A percentile compares a stretch with the other conserved stretches of the same genome.
Conservation (phyloP, 1,140 invertebrate genomes). For the Apis laboriosa region DNA sequence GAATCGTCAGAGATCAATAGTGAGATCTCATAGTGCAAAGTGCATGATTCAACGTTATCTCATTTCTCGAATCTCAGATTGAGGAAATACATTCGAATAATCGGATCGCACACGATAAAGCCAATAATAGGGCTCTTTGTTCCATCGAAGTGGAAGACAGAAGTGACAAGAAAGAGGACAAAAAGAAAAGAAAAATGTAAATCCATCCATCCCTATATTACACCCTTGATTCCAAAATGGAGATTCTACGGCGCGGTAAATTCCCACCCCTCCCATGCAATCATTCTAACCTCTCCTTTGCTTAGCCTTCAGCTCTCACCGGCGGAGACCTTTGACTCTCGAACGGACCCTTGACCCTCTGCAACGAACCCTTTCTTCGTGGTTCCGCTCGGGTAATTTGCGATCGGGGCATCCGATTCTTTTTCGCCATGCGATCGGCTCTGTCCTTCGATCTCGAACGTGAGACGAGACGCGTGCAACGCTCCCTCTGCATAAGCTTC, state of each 20-base stretch:
- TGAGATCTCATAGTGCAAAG: too few species aligned
- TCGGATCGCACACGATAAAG: too few species aligned
- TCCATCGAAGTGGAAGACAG: background rate
- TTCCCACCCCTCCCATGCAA: conserved; percentile 55
- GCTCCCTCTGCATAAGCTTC: background rate
- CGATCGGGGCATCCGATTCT: conserved; percentile 40
- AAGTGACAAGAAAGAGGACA: background rate
- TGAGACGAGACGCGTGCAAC: background rate
- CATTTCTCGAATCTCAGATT: too few species aligned
- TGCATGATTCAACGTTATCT: too few species aligned
- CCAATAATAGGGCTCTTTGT: background rate
- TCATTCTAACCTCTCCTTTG: conserved; percentile 57
- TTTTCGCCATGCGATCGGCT: conserved; percentile 31
- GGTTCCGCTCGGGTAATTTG: conserved; percentile 54
- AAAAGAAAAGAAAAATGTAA: background rate
- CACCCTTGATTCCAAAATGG: conserved; percentile 27
- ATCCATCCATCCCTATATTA: conserved; percentile 14
- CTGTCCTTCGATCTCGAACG: conserved; percentile 34
- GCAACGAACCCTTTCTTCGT: background rate
- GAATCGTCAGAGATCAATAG: too few species aligned
- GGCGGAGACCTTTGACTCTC: conserved; percentile 53
- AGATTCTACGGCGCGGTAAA: conserved; percentile 45
- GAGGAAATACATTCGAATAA: too few species aligned
- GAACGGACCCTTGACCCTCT: conserved; percentile 13
- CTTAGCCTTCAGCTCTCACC: conserved; percentile 39